A percentile compares a stretch with the other conserved stretches of the same genome.
Conservation (phyloP, 35 echinoderm and acorn worm species). For the Hemicentrotus pulcherrimus region DNA sequence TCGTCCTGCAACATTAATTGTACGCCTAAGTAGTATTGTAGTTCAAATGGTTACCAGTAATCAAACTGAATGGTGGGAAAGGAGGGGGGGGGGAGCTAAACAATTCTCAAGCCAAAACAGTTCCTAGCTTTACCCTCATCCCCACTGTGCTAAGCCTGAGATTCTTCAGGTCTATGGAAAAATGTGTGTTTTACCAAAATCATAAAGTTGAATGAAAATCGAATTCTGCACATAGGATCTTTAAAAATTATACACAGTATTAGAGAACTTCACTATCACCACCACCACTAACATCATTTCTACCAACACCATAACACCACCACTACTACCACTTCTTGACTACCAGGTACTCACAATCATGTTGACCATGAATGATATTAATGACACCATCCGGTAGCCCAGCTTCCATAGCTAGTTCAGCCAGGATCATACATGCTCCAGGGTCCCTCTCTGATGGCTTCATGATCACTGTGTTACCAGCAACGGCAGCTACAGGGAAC, state of each 20-base stretch:
- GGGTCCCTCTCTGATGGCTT: conserved; percentile 98
- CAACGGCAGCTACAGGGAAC: conserved; percentile 96
- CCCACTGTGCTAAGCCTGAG: too few relatives aligned
- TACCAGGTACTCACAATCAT: conserved; percentile 69
- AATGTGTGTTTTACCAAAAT: background rate
- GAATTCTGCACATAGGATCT: background rate
- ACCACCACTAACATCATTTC: too few relatives aligned
- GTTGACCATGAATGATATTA: conserved; percentile 98
- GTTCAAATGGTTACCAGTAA: too few relatives aligned
- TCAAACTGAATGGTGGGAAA: too few relatives aligned
- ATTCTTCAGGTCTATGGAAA: too few relatives aligned
- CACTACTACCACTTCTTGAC: background rate
- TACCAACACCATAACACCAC: too few relatives aligned
- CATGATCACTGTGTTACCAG: conserved; percentile 92
- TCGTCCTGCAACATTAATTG: too few relatives aligned
- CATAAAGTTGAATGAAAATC: background rate
- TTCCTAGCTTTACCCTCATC: too few relatives aligned
- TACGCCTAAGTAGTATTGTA: too few relatives aligned
- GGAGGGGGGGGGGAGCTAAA: too few relatives aligned
- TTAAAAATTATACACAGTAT: background rate
- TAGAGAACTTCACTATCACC: background rate
- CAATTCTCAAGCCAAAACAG: too few relatives aligned
- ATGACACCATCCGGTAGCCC: conserved; percentile 89
- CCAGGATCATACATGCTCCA: conserved; percentile 93
- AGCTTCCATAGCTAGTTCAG: conserved; percentile 80